Percentiles rank a stretch among this genome's conserved stretches.
These are phyloP conservation scores for Miniopterus natalensis DNA, from an alignment of 2,113 vertebrate species.

Conservation along the genomic window DNA sequence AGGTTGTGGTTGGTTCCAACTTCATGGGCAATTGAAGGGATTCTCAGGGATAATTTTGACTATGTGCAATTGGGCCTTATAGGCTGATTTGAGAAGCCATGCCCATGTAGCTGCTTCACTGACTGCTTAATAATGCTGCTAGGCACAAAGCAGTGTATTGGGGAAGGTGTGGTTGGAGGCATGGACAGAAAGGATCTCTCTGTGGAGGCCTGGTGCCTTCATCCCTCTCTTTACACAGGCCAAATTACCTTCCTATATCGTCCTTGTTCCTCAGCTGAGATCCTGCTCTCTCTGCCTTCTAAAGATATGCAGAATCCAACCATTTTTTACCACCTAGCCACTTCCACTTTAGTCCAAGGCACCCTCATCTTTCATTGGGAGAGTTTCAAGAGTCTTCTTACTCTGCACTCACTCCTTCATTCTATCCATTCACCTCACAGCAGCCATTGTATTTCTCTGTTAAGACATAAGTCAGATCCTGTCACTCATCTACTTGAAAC, in stretches of 20 bases:
- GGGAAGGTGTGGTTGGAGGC: neutral
- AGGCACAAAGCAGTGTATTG: neutral
- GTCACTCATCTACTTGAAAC: neutral
- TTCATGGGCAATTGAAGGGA: neutral
- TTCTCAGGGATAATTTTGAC: constrained; percentile 13
- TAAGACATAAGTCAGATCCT: neutral
- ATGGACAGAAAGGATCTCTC: neutral
- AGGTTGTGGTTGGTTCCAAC: constrained; percentile 34
- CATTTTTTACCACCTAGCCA: neutral
- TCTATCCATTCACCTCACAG: neutral
- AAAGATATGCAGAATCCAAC: neutral
- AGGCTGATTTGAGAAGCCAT: neutral
- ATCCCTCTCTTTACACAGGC: neutral
- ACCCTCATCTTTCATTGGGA: neutral
- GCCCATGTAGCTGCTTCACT: neutral
- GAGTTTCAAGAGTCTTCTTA: neutral
- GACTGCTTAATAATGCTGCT: neutral
- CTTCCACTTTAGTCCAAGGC: constrained; percentile 26
- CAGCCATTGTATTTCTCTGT: neutral
- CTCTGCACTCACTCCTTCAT: neutral
- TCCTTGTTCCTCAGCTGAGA: neutral
- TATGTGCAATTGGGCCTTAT: neutral
- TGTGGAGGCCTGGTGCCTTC: neutral
- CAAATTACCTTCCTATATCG: neutral
- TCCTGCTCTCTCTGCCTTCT: neutral